Conservation (phyloP, 2,797 vertebrate genomes). For the Labroides dimidiatus region DNA sequence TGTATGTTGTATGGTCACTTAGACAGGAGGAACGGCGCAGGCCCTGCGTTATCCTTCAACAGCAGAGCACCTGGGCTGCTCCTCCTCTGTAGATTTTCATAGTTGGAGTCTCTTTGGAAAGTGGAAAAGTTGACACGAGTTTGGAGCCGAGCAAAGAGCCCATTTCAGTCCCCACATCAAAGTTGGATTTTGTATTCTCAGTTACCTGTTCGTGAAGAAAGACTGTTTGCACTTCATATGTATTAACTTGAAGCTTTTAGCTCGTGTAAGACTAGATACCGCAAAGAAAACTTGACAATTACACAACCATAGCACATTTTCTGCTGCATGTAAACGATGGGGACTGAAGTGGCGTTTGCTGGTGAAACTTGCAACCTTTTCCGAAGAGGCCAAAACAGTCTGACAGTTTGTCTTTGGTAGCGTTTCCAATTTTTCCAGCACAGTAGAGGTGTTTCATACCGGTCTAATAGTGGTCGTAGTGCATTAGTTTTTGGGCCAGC, state of each 20-base stretch:
- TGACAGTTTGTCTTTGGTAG: constrained; percentile 87
- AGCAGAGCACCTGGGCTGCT: constrained; percentile 60
- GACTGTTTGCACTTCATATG: constrained; percentile 44
- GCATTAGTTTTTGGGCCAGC: constrained; percentile 86
- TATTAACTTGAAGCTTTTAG: constrained; percentile 51
- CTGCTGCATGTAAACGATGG: constrained; percentile 63
- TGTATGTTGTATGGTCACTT: constrained; percentile 86
- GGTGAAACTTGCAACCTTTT: constrained; percentile 72
- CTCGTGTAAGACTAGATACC: constrained; percentile 31
- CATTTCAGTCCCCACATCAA: constrained; percentile 70
- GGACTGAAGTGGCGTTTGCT: constrained; percentile 70
- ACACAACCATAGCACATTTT: constrained; percentile 55
- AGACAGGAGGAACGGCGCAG: constrained; percentile 70
- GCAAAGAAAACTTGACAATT: constrained; percentile 44
- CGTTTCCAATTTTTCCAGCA: constrained; percentile 86
- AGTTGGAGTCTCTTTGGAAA: constrained; percentile 78
- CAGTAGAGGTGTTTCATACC: constrained; percentile 86
- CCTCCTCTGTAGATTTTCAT: constrained; percentile 84
- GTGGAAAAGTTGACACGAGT: constrained; percentile 68
- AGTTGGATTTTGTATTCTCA: constrained; percentile 40
- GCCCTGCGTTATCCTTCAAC: constrained; percentile 46
- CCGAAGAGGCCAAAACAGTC: constrained; percentile 79
- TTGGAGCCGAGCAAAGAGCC: constrained; percentile 65
- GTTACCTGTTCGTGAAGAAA: constrained; percentile 36
- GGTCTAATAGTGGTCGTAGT: constrained; percentile 88